These are phyloP conservation scores for Gonocerus acuteangulatus DNA, from an alignment of 2,888 invertebrate genomes.

Conservation along the genomic window DNA sequence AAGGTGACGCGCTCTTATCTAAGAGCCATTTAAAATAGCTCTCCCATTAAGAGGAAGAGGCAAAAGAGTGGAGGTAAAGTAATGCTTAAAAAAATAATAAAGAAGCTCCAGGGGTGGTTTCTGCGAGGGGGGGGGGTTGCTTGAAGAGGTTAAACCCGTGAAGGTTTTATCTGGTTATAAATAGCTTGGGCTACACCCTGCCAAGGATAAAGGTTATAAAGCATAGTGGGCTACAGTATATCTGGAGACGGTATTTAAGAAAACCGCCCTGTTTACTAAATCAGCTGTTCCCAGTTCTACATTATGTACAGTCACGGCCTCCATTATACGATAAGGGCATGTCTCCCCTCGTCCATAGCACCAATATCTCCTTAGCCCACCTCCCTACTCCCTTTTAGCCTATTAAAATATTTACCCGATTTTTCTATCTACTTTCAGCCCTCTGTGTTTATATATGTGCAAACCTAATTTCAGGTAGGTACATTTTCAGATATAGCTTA, in stretches of 20 bases:
- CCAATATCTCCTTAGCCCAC: not conserved
- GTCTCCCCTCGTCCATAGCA: not conserved
- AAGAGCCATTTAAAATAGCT: not conserved
- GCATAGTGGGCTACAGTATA: not conserved
- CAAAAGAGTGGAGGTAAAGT: too few species aligned
- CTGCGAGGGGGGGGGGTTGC: not conserved
- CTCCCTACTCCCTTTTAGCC: not conserved
- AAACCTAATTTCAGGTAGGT: too few species aligned
- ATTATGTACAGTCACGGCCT: conserved; percentile 19
- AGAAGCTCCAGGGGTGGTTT: not conserved
- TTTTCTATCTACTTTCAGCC: not conserved
- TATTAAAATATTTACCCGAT: conserved; percentile 21
- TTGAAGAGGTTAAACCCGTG: not conserved
- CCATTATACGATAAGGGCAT: conserved; percentile 19
- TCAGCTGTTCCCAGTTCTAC: conserved; percentile 11
- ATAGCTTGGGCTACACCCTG: not conserved
- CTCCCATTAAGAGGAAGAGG: not conserved
- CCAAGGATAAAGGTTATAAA: conserved; percentile 11
- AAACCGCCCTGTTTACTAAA: conserved; percentile 20
- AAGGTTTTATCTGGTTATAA: conserved; percentile 22
- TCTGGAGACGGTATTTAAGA: conserved; percentile 20
- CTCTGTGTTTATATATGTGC: too few species aligned
- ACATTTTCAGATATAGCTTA: too few species aligned
- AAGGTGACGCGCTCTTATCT: not conserved
- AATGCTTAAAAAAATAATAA: not conserved